These are phyloP conservation scores for Menidia beryllina DNA, from an alignment of 2,113 vertebrate species.

Conservation along the genomic window DNA sequence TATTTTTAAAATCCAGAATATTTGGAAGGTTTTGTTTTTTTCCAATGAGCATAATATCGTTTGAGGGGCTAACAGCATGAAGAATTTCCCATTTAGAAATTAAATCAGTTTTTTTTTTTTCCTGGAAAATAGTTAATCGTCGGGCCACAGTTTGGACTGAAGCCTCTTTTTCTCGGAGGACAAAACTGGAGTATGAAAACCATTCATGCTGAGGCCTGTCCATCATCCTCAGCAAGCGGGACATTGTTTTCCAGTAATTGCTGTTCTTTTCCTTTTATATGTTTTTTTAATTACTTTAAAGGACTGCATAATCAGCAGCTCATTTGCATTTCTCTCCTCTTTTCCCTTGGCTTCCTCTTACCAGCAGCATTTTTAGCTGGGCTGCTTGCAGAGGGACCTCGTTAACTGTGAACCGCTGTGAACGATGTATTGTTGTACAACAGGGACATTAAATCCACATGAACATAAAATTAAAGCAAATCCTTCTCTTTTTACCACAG, in stretches of 20 bases:
- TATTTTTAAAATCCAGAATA: not conserved
- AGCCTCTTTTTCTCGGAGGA: conserved; percentile 15
- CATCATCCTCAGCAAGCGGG: conserved; percentile 42
- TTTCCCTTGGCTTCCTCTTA: conserved; percentile 32
- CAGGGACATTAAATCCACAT: not conserved
- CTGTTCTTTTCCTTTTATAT: not conserved
- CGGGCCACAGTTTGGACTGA: conserved; percentile 24
- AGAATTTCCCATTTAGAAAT: conserved; percentile 39
- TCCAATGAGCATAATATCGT: conserved; percentile 18
- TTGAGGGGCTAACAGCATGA: conserved; percentile 13
- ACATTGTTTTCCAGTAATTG: conserved; percentile 68
- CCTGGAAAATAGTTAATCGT: conserved; percentile 37
- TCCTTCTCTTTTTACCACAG: not conserved
- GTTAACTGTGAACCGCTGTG: conserved; percentile 31
- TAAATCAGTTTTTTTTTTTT: conserved; percentile 6
- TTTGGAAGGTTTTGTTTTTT: not conserved
- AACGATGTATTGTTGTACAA: conserved; percentile 20
- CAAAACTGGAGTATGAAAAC: conserved; percentile 26
- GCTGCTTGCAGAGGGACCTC: conserved; percentile 25
- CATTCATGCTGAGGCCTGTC: conserved; percentile 45
- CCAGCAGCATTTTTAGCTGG: conserved; percentile 29
- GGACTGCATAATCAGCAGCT: conserved; percentile 59
- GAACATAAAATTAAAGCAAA: conserved; percentile 8
- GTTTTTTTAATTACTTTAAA: conserved; percentile 49
- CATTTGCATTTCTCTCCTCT: conserved; percentile 48